These are phyloP conservation scores for Turritopsis dohrnii DNA, from an alignment of 30 jellyfish, hydroid and myxozoan species.

Conservation along the genomic window DNA sequence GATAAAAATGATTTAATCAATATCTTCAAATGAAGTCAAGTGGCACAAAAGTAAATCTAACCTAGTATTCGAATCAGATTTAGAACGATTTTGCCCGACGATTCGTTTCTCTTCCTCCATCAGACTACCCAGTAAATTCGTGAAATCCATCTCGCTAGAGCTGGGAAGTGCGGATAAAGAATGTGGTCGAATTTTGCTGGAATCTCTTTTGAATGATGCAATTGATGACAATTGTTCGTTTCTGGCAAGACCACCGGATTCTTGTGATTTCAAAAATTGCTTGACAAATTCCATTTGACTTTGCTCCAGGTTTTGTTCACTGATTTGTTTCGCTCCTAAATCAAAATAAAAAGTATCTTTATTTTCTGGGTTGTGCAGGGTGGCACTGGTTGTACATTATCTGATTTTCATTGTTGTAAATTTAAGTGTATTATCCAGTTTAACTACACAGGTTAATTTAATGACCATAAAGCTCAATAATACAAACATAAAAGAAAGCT, in stretches of 20 bases:
- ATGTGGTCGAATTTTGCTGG: slow-evolving; percentile 18
- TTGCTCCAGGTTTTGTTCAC: neutral
- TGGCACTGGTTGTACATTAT: too few species aligned
- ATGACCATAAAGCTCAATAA: too few species aligned
- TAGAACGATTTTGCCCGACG: neutral
- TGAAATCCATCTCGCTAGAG: slow-evolving; percentile 23
- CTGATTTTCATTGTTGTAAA: too few species aligned
- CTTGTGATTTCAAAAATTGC: slow-evolving; percentile 9
- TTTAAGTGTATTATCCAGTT: too few species aligned
- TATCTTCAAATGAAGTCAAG: neutral
- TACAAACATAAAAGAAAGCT: too few species aligned
- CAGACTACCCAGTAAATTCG: neutral
- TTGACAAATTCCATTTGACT: slow-evolving; percentile 6
- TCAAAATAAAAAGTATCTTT: neutral
- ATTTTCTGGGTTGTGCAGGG: too few species aligned
- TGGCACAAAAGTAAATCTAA: neutral
- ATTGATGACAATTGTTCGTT: neutral
- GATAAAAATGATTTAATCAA: neutral
- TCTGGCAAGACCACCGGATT: neutral
- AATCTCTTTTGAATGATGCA: neutral
- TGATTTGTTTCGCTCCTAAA: slow-evolving; percentile 23
- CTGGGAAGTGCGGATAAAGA: slow-evolving; percentile 38
- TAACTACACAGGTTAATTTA: too few species aligned
- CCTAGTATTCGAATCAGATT: slow-evolving; percentile 4
- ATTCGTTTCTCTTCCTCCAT: slow-evolving; percentile 4